phyloP scores from a whole-genome alignment of 2,113 vertebrate species.

The Cichladusa arquata region DNA sequence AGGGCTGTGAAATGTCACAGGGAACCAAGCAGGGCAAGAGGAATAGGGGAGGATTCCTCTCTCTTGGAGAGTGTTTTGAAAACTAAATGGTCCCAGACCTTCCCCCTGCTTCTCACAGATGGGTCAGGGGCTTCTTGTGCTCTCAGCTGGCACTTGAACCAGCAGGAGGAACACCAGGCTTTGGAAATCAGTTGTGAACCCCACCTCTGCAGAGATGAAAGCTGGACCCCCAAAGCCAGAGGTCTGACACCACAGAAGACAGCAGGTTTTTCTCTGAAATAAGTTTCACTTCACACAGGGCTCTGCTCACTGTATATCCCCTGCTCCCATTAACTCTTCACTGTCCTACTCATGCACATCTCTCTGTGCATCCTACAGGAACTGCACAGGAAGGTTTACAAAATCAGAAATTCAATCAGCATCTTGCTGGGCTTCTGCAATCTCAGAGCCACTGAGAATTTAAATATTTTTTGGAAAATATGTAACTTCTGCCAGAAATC shows the following conservation, averaged over 20 bases:
- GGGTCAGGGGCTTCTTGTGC: background rate
- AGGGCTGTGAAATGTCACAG: background rate
- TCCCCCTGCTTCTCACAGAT: background rate
- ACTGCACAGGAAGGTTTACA: background rate
- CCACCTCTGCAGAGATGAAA: background rate
- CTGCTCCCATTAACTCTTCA: background rate
- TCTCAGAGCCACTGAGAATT: background rate
- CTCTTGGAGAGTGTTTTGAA: background rate
- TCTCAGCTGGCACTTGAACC: background rate
- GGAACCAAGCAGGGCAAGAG: background rate
- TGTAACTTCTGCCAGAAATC: constrained; percentile 9
- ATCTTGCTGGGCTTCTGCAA: background rate
- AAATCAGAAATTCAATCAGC: background rate
- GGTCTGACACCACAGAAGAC: background rate
- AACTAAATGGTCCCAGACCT: background rate
- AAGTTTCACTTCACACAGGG: background rate
- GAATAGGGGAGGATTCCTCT: accelerated
- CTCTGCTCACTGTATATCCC: background rate
- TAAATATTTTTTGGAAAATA: background rate
- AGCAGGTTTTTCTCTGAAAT: background rate
- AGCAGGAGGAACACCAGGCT: background rate
- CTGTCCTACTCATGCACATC: background rate
- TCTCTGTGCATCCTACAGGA: background rate
- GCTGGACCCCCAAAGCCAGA: background rate
- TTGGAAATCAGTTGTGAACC: background rate